Percentiles rank a stretch among this genome's conserved stretches.
These are phyloP conservation scores for Melolontha melolontha DNA, from an alignment of 2,888 invertebrate genomes.

Conservation along the genomic window DNA sequence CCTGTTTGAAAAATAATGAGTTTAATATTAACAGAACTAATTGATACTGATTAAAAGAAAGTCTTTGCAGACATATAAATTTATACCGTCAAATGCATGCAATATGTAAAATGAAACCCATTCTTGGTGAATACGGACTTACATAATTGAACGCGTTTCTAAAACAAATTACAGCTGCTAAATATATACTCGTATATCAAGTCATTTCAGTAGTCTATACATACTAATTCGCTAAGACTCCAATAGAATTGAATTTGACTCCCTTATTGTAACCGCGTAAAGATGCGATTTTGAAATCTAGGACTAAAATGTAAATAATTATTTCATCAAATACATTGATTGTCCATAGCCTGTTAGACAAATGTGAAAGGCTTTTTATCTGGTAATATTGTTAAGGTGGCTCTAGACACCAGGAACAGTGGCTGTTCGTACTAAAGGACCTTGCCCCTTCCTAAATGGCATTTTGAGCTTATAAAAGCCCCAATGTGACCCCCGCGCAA, in stretches of 20 bases:
- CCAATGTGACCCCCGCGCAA: constrained; percentile 62
- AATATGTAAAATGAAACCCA: constrained; percentile 20
- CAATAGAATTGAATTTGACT: too few relatives aligned
- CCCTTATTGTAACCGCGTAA: too few relatives aligned
- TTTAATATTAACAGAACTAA: too few relatives aligned
- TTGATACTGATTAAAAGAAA: too few relatives aligned
- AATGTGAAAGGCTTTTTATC: constrained; percentile 41
- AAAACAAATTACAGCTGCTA: constrained; percentile 13
- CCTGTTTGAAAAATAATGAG: too few relatives aligned
- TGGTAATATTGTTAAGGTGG: constrained; percentile 12
- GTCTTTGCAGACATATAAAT: too few relatives aligned
- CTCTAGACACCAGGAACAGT: constrained; percentile 54
- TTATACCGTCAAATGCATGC: neutral
- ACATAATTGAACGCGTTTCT: constrained; percentile 26
- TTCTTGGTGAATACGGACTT: constrained; percentile 8
- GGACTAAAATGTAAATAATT: too few relatives aligned
- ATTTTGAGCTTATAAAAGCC: constrained; percentile 62
- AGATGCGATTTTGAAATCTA: too few relatives aligned
- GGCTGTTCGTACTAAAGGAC: constrained; percentile 56
- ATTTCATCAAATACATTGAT: neutral
- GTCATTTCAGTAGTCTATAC: neutral
- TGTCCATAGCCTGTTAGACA: neutral
- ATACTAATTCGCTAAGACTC: too few relatives aligned
- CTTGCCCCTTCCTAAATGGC: constrained; percentile 62
- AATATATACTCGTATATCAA: constrained; percentile 1